These are phyloP conservation scores for Pristis pectinata DNA, from an alignment of 2,797 vertebrate genomes.

Conservation along the genomic window DNA sequence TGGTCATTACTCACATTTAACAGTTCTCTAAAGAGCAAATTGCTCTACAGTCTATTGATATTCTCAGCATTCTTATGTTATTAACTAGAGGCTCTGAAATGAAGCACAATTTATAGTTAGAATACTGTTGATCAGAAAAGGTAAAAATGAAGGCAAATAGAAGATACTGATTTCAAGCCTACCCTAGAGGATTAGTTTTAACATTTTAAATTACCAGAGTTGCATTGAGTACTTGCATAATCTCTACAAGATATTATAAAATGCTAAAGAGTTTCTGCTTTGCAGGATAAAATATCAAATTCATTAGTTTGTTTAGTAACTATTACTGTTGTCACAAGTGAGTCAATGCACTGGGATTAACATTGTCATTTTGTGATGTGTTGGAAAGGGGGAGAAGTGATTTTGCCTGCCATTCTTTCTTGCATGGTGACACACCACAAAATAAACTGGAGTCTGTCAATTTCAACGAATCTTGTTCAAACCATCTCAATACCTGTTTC, in stretches of 20 bases:
- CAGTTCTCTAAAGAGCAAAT: background rate
- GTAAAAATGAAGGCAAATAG: background rate
- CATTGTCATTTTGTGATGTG: background rate
- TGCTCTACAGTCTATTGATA: background rate
- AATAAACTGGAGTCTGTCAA: background rate
- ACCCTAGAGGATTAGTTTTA: background rate
- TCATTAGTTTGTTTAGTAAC: background rate
- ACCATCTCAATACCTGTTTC: background rate
- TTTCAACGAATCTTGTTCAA: background rate
- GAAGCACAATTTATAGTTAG: background rate
- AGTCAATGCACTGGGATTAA: background rate
- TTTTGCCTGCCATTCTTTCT: background rate
- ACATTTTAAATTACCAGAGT: background rate
- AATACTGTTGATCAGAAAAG: background rate
- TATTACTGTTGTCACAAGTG: background rate
- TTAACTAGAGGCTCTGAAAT: background rate
- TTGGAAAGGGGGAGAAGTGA: background rate
- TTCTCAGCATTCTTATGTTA: background rate
- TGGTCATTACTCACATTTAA: no score
- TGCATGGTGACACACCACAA: background rate
- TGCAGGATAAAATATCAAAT: background rate
- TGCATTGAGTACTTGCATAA: background rate
- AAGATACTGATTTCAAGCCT: background rate
- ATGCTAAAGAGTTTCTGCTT: background rate
- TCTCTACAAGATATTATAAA: background rate